Evolutionary conservation across 2,888 invertebrate genomes (phyloP).

Genomic region (Baronia brevicornis): DNA sequence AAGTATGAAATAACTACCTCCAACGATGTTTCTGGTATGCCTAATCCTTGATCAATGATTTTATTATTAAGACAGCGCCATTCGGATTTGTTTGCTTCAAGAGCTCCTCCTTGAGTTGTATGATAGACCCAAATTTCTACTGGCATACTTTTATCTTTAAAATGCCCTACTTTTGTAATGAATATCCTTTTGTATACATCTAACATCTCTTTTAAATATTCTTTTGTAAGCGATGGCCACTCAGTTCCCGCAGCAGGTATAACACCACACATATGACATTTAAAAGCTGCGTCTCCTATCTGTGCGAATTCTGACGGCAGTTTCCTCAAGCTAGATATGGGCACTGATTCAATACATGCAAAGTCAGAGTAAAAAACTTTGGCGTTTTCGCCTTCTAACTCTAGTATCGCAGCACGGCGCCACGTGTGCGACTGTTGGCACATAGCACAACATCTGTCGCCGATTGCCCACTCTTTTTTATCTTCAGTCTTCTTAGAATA

Average conservation of each 20-base stretch:
- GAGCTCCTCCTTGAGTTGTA: slow-evolving; percentile 76
- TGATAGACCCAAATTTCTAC: slow-evolving; percentile 81
- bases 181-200: slow-evolving; percentile 64
- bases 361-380: slow-evolving; percentile 81
- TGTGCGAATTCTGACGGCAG: slow-evolving; percentile 67
- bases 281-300: slow-evolving; percentile 75
- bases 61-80: slow-evolving; percentile 80
- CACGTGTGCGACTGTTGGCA: slow-evolving; percentile 72
- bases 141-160: slow-evolving; percentile 66
- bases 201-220: slow-evolving; percentile 74
- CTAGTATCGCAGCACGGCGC: slow-evolving; percentile 75
- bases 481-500: slow-evolving; percentile 43
- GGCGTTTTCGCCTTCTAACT: slow-evolving; percentile 45
- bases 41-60: slow-evolving; percentile 80
- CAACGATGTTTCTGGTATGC: slow-evolving; percentile 52
- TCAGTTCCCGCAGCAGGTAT: slow-evolving; percentile 79
- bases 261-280: slow-evolving; percentile 82
- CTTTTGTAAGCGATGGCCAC: slow-evolving; percentile 78
- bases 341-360: slow-evolving; percentile 69
- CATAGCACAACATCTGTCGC: slow-evolving; percentile 62
- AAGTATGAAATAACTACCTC: slow-evolving; percentile 30
- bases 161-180: slow-evolving; percentile 71
- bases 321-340: slow-evolving; percentile 56
- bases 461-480: slow-evolving; percentile 63
- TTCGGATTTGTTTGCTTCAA: slow-evolving; percentile 78